Evolutionary conservation across 2,888 invertebrate species (phyloP).

Genomic region (Allolobophora icterica): DNA sequence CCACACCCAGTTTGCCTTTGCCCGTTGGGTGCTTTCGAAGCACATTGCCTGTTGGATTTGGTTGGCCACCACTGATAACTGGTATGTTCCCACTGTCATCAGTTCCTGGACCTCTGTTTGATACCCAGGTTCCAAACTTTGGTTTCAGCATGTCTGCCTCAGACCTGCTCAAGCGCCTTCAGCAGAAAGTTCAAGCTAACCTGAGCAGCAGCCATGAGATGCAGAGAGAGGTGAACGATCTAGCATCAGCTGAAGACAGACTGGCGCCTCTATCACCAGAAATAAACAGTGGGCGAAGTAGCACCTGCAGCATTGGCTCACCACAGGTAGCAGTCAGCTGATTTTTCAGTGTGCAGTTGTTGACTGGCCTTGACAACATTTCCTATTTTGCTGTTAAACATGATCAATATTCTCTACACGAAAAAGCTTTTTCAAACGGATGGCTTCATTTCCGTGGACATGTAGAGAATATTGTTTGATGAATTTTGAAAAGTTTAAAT

Average conservation of each 20-base stretch:
- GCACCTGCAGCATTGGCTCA: slow-evolving; percentile 22
- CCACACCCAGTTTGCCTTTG: slow-evolving; percentile 3
- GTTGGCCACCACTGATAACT: slow-evolving; percentile 41
- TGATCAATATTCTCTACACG: neutral
- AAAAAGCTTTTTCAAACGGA: neutral
- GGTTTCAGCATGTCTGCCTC: slow-evolving; percentile 62
- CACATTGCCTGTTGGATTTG: slow-evolving; percentile 35
- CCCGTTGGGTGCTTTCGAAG: slow-evolving; percentile 20
- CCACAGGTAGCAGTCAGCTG: slow-evolving; percentile 28
- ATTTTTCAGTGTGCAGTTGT: neutral
- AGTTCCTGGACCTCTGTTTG: slow-evolving; percentile 45
- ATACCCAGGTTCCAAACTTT: slow-evolving; percentile 51
- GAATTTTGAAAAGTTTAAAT: neutral
- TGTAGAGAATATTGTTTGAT: neutral
- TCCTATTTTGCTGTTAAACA: neutral
- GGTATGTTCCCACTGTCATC: neutral
- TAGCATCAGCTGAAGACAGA: neutral
- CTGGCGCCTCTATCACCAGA: neutral
- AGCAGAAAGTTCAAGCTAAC: slow-evolving; percentile 60
- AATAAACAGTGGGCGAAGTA: slow-evolving; percentile 10
- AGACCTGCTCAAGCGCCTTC: slow-evolving; percentile 62
- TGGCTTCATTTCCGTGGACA: slow-evolving; percentile 13
- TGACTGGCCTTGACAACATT: neutral
- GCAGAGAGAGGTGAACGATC: slow-evolving; percentile 14
- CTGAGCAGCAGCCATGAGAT: neutral